These are phyloP conservation scores for Harpalus rufipes DNA, from an alignment of 2,888 invertebrate genomes.

Conservation along the genomic window DNA sequence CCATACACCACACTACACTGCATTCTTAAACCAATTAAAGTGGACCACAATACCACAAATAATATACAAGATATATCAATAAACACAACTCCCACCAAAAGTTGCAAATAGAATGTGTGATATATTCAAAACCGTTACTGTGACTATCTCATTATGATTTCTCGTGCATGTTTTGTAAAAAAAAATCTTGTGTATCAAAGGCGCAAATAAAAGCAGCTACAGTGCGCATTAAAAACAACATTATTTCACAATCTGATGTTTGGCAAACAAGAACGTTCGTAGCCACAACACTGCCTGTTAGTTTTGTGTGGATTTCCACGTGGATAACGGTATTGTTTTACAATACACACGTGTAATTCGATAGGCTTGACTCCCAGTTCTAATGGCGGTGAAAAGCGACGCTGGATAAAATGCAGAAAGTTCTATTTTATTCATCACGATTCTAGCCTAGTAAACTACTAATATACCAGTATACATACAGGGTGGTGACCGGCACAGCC, in stretches of 20 bases:
- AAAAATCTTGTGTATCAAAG: background rate
- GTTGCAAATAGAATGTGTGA: background rate
- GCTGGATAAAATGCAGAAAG: slow-evolving; percentile 1
- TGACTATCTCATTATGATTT: background rate
- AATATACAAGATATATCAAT: too few relatives aligned
- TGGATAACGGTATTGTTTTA: background rate
- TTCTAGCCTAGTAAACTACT: too few relatives aligned
- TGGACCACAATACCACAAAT: too few relatives aligned
- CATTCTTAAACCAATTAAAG: too few relatives aligned
- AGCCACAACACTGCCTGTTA: background rate
- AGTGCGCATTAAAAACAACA: background rate
- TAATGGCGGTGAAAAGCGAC: background rate
- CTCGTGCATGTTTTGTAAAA: background rate
- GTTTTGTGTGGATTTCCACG: background rate
- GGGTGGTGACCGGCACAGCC: too few relatives aligned
- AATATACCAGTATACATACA: too few relatives aligned
- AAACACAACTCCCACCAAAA: background rate
- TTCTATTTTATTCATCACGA: background rate
- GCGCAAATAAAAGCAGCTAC: background rate
- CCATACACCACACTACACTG: too few relatives aligned
- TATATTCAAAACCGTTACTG: background rate
- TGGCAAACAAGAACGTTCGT: background rate
- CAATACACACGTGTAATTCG: background rate
- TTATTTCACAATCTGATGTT: background rate
- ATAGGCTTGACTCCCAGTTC: background rate